A percentile compares a stretch with the other conserved stretches of the same genome.
Conservation (phyloP, 2,888 invertebrate species). For the Apantesis nais region DNA sequence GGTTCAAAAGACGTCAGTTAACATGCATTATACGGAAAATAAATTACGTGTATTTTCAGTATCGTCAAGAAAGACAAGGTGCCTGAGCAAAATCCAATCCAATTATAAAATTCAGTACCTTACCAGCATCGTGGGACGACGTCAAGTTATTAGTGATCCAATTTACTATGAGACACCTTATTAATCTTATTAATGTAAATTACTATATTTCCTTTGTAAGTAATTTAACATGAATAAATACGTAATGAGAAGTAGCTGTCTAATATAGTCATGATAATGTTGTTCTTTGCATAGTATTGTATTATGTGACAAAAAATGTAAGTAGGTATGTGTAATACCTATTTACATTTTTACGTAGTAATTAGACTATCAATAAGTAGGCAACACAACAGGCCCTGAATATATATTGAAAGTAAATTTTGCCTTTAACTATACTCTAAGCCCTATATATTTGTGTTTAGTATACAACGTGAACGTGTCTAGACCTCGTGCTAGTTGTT, state of each 20-base stretch:
- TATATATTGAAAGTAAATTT: background rate
- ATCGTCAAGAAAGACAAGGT: background rate
- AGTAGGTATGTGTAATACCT: too few relatives aligned
- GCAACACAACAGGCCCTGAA: background rate
- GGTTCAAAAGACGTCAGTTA: background rate
- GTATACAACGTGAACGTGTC: background rate
- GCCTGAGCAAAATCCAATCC: slow-evolving; percentile 17
- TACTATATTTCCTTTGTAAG: slow-evolving; percentile 26
- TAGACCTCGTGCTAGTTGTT: too few relatives aligned
- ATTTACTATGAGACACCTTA: slow-evolving; percentile 28
- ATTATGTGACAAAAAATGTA: too few relatives aligned
- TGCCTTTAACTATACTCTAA: background rate
- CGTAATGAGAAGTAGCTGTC: slow-evolving; percentile 15
- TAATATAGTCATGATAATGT: background rate
- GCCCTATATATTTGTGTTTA: background rate
- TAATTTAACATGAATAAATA: slow-evolving; percentile 23
- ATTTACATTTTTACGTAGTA: background rate
- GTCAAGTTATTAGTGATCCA: slow-evolving; percentile 29
- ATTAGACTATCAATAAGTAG: background rate
- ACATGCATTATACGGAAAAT: background rate
- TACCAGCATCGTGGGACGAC: slow-evolving; percentile 17
- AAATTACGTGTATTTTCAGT: background rate
- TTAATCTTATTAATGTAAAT: slow-evolving; percentile 23
- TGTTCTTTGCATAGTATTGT: background rate
- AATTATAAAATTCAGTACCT: slow-evolving; percentile 12